phyloP scores from a whole-genome alignment of 2,797 vertebrate genomes.

The Menidia menidia region DNA sequence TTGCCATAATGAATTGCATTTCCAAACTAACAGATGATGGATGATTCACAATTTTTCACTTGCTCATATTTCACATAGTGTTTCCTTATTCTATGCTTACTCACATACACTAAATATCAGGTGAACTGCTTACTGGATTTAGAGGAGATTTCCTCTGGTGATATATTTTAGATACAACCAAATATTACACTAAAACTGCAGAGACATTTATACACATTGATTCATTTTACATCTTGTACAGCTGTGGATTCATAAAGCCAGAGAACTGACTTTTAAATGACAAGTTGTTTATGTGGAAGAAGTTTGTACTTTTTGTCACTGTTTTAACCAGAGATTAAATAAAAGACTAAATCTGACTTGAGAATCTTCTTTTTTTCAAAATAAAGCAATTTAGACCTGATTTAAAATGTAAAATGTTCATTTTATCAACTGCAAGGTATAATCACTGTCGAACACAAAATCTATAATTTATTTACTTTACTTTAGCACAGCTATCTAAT shows the following conservation, averaged over 20 bases:
- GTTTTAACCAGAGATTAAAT: conserved; percentile 37
- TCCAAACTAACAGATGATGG: conserved; percentile 71
- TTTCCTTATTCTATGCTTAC: conserved; percentile 39
- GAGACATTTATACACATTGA: conserved; percentile 5
- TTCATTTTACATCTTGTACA: background rate
- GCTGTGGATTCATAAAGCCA: background rate
- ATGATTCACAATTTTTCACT: conserved; percentile 60
- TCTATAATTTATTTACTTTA: background rate
- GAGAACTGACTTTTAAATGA: background rate
- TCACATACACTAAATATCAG: conserved; percentile 52
- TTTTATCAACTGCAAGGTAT: background rate
- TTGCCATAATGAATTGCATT: conserved; percentile 69
- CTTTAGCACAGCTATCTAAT: background rate
- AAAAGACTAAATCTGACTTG: conserved; percentile 22
- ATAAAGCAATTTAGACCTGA: background rate
- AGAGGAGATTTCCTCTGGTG: conserved; percentile 15
- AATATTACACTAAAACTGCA: conserved; percentile 33
- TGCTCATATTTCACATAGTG: conserved; percentile 41
- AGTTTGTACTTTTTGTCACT: conserved; percentile 19
- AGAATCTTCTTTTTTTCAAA: background rate
- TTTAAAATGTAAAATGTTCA: background rate
- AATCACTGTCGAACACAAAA: background rate
- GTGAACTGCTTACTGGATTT: conserved; percentile 30
- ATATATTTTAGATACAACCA: conserved; percentile 31
- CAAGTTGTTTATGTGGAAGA: background rate